A percentile compares a stretch with the other conserved stretches of the same genome.
phyloP scores from a whole-genome alignment of 2,113 vertebrate genomes.

The Mystacornis crossleyi region DNA sequence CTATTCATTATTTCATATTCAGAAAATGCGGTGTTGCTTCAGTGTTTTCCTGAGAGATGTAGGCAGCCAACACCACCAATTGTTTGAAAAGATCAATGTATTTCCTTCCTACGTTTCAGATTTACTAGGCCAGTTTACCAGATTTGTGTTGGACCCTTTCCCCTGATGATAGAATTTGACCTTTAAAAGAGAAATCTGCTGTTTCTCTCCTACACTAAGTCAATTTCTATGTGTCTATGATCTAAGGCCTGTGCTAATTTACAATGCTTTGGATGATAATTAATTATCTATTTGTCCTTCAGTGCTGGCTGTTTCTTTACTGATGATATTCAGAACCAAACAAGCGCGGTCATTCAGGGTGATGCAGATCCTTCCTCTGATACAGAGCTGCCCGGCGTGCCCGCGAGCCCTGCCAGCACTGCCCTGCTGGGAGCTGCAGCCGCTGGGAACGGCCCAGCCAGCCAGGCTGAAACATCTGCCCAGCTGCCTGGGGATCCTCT shows the following conservation, averaged over 20 bases:
- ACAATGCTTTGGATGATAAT: not conserved
- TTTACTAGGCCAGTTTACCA: not conserved
- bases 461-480: not conserved
- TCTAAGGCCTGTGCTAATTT: conserved; percentile 2
- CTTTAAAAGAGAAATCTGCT: not conserved
- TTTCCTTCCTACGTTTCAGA: not conserved
- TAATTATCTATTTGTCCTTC: not conserved
- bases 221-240: not conserved
- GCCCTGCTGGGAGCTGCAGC: not conserved
- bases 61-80: not conserved
- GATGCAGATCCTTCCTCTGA: conserved; percentile 80
- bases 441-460: not conserved
- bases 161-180: not conserved
- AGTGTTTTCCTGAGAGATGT: not conserved
- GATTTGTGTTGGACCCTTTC: not conserved
- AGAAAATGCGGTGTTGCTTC: not conserved
- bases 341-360: conserved; percentile 70
- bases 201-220: not conserved
- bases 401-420: not conserved
- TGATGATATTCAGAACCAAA: conserved; percentile 85
- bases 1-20: not conserved
- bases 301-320: conserved; percentile 96
- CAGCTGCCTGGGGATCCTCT: not conserved
- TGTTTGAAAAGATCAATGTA: not conserved
- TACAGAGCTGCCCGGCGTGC: conserved; percentile 42